phyloP scores from a whole-genome alignment of 2,113 vertebrate species.

The Pomatostomus ruficeps region DNA sequence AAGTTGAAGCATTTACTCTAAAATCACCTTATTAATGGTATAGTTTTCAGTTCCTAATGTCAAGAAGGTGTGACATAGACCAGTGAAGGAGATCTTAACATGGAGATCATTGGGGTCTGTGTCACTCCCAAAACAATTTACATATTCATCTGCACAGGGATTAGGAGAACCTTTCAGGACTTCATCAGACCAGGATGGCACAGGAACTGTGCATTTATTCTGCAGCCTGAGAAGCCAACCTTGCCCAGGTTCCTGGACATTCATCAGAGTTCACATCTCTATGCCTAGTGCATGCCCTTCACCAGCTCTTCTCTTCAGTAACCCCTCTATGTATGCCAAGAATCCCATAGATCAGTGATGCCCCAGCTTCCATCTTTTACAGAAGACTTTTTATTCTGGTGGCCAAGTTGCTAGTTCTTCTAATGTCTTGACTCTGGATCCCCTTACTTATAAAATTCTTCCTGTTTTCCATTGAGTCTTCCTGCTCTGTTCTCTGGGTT shows the following conservation, averaged over 20 bases:
- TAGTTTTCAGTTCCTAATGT: background rate
- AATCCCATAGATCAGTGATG: background rate
- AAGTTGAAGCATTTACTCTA: background rate
- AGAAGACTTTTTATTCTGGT: background rate
- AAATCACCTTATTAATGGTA: background rate
- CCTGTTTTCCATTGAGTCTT: background rate
- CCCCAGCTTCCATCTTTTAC: background rate
- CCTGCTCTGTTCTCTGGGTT: background rate
- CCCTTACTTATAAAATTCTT: background rate
- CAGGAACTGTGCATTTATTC: background rate
- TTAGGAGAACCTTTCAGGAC: background rate
- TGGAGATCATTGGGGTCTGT: background rate
- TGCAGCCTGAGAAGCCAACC: background rate
- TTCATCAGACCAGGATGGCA: background rate
- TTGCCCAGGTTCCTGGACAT: background rate
- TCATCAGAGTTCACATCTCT: background rate
- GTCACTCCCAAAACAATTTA: background rate
- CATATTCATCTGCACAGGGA: background rate
- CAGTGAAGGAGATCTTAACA: background rate
- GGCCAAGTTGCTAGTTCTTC: background rate
- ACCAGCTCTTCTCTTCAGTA: background rate
- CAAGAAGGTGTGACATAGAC: background rate
- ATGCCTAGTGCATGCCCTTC: accelerated
- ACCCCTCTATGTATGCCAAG: background rate
- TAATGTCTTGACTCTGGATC: background rate